These are phyloP conservation scores for Scrobipalpa atriplicella DNA, from an alignment of 2,888 invertebrate species.

Conservation along the genomic window DNA sequence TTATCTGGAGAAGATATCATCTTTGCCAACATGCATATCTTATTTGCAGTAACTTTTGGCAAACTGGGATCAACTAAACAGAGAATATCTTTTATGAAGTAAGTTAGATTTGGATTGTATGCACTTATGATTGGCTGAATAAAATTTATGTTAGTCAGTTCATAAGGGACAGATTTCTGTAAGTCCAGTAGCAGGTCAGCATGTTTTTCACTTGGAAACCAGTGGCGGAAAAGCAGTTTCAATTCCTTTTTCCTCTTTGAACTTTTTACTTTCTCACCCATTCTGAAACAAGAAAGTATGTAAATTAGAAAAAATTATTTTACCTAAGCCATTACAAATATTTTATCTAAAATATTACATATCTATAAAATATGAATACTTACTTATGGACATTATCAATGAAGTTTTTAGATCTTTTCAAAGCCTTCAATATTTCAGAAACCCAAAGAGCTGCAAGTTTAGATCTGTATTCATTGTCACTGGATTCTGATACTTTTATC, in stretches of 20 bases:
- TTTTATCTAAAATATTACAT: background rate
- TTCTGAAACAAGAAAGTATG: conserved; percentile 49
- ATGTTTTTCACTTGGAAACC: conserved; percentile 66
- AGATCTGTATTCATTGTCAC: conserved; percentile 54
- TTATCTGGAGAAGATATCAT: conserved; percentile 62
- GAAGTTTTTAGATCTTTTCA: conserved; percentile 65
- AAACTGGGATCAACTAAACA: conserved; percentile 59
- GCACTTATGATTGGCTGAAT: conserved; percentile 65
- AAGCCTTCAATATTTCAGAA: conserved; percentile 71
- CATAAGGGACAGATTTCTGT: conserved; percentile 58
- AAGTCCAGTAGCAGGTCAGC: conserved; percentile 62
- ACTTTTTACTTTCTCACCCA: conserved; percentile 39
- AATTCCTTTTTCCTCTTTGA: conserved; percentile 59
- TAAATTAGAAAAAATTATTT: conserved; percentile 3
- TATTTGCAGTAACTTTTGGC: conserved; percentile 49
- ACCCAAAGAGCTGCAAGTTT: conserved; percentile 80
- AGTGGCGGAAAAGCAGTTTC: conserved; percentile 60
- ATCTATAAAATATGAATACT: conserved; percentile 35
- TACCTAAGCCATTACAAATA: background rate
- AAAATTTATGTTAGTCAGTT: conserved; percentile 60
- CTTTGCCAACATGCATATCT: conserved; percentile 60
- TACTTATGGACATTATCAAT: conserved; percentile 55
- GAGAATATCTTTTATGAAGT: conserved; percentile 64
- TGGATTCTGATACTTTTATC: conserved; percentile 63
- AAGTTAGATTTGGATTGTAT: conserved; percentile 66